Base-by-base conservation (phyloP, 2,888 invertebrate genomes). In the Cabera pusaria region DNA sequence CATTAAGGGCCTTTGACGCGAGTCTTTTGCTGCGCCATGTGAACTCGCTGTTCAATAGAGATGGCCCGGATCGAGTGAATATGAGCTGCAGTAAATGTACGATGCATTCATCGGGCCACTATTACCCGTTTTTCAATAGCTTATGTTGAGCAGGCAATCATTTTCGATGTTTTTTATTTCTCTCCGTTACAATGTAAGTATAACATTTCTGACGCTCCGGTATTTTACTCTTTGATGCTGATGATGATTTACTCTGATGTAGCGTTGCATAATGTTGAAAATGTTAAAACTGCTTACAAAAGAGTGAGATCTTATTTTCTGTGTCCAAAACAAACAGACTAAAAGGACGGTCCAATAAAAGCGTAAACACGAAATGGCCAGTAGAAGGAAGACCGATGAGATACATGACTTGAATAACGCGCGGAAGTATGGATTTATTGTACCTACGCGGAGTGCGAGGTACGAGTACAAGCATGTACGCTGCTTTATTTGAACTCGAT, bases 1-100 rank as follows among this genome's bases (percentile, higher is more conserved):
- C 67, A 71, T 65, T 68, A 64, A 62, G 52, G 47, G 52, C 59
- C 58, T 70, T 68, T 69, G 60, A 65, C 64, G 60, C 55, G 53
- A 50, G 52, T 43, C 52, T 55, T 61, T 62, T 56, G 59, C 56
- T 58, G 59, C 56, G 59, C 53, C 51, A 56, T 59, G 46, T 51
- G 50, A 51, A 32, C 46, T 29, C 48, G 44, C 44, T 48, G 39
- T 42, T 64, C 65, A 61, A 65, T 63, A 60, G 39, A 44, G 31
- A 39, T 9, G 10, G 32, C 29, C 21, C 23, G 26, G 34, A 48
- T 44, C 24, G 35, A 39, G 23, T 47, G 43, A 45, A 47, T 47
- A 41, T 41, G 58, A 56, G 49, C 52, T 39, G 39, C 44, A 42
- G 49, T 51, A 54, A 59, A 44, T 43, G 18, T 33, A 29, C 32